Evolutionary conservation across 1,140 invertebrate species (phyloP), one percentile per base, ranked within the genome.

Genomic region (Papilio polytes): DNA sequence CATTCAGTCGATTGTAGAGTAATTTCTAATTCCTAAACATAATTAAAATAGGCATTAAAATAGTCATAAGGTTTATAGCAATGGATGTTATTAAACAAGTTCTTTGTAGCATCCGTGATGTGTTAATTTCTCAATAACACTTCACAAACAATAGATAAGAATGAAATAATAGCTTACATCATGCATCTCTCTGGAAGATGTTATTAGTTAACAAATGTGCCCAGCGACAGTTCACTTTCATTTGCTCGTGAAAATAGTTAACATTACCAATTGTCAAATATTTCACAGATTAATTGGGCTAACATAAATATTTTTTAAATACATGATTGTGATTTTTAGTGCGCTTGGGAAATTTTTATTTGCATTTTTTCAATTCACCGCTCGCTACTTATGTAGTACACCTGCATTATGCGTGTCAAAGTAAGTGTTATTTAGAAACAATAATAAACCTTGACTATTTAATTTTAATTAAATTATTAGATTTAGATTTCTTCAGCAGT

Each of bases 121-220:
- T 70, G 63, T 15, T 70, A 70, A 31, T 26, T 70, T 70, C 63
- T 70, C 63, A 70, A 70, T 70, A 70, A 70, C 63, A 70, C 26
- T 70, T 36, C 63, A 70, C 63, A 70, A 70, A 70, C 63, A 70
- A 70, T 70, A 70, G 63, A 70, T 70, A 70, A 31, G 22, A 31
- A 70, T 70, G 22, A 70, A 70, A 70, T 70, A 70, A 70, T 70
- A 70, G 63, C 63, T 70, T 70, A 70, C 63, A 70, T 70, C 63
- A 70, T 70, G 3, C 63, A 70, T 31, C 26, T 26, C 63, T 15
- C 6, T 31, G 22, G 31, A 36, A 70, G 26, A 70, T 70, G 26
- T 70, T 15, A 70, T 15, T 70, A 31, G 63, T 70, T 70, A 36
- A 70, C 63, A 31, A 70, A 31, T 70, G 63, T 36, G 26, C 10